A percentile compares a stretch with the other conserved stretches of the same genome.
phyloP scores from a whole-genome alignment of 2,113 vertebrate genomes.

The Tenebrosternarchus preto region DNA sequence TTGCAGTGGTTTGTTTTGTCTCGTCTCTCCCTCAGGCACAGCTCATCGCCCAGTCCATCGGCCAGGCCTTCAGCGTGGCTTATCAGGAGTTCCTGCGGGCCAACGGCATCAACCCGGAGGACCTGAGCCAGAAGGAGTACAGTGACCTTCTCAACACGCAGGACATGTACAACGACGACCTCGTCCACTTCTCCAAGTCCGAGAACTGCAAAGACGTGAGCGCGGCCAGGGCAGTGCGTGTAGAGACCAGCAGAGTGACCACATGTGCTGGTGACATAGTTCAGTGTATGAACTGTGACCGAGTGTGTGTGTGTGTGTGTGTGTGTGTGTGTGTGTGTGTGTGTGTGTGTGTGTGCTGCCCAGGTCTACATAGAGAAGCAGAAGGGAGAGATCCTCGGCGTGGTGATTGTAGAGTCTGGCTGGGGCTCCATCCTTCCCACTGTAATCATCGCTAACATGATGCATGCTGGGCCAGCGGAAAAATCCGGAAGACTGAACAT shows the following conservation, averaged over 20 bases:
- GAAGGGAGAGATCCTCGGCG: slow-evolving; percentile 93
- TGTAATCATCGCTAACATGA: slow-evolving; percentile 98
- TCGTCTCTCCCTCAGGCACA: slow-evolving; percentile 78
- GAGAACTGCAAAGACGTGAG: slow-evolving; percentile 98
- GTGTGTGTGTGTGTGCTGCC: slow-evolving; percentile 16
- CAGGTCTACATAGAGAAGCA: slow-evolving; percentile 95
- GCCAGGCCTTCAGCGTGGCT: slow-evolving; percentile 95
- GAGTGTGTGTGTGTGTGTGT: slow-evolving; percentile 15
- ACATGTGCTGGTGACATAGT: background rate
- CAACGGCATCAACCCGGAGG: slow-evolving; percentile 95
- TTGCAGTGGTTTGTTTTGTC: background rate
- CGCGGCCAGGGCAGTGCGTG: background rate
- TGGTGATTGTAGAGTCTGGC: slow-evolving; percentile 96
- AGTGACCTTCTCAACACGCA: slow-evolving; percentile 95
- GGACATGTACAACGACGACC: slow-evolving; percentile 98
- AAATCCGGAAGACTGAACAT: slow-evolving; percentile 92
- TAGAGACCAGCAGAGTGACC: background rate
- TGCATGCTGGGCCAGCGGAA: slow-evolving; percentile 95
- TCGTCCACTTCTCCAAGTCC: slow-evolving; percentile 97
- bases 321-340: slow-evolving; percentile 12
- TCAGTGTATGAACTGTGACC: background rate
- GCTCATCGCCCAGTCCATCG: slow-evolving; percentile 95
- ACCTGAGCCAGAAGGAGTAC: slow-evolving; percentile 96
- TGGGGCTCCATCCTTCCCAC: slow-evolving; percentile 99
- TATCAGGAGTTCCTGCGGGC: slow-evolving; percentile 96